Evolutionary conservation across 2,797 vertebrate genomes (phyloP), one percentile per base, ranked within the genome.

Genomic region (Macropus fuliginosus): DNA sequence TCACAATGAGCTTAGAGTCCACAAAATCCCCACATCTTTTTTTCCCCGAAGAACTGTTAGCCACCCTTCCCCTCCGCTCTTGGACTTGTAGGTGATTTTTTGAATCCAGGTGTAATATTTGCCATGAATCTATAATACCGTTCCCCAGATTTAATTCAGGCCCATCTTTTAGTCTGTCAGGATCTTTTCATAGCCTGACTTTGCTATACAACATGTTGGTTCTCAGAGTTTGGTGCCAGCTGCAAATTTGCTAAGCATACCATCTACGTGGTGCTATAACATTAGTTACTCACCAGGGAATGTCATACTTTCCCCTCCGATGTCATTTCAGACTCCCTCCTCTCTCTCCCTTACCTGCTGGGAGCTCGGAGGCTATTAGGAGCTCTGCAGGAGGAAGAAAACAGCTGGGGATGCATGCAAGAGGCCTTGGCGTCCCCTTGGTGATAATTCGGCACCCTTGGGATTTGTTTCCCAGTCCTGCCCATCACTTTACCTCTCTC

Each of bases 351-450:
- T 90, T 59, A 94, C 93, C 95, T 96, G 91, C 54, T 89, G 94
- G 93, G 55, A 93, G 91, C 81, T 94, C 54, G 95, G 57, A 94
- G 90, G 91, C 46, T 92, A 96, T 74, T 94, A 66, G 91, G 74
- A 95, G 62, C 57, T 62, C 57, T 27, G 59, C 34, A 95, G 87
- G 92, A 94, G 57, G 56, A 91, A 92, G 95, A 96, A 92, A 95
- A 95, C 90, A 52, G 40, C 31, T 54, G 52, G 31, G 54, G 54
- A 28, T 57, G 21, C 66, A 91, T 93, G 66, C 55, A 92, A 12
- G 50, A 93, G 94, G 90, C 40, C 74, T 81, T 10, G n/a, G 74
- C 1, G 74, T 46, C 40, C 74, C 74, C 74, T 81, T 81, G 40
- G 74, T 24, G n/a, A 24, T n/a, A 16, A 9, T 46, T 81, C 3